Evolutionary conservation across 2,888 invertebrate genomes (phyloP), one percentile per base, ranked within the genome.

Genomic region (Linyphia triangularis): DNA sequence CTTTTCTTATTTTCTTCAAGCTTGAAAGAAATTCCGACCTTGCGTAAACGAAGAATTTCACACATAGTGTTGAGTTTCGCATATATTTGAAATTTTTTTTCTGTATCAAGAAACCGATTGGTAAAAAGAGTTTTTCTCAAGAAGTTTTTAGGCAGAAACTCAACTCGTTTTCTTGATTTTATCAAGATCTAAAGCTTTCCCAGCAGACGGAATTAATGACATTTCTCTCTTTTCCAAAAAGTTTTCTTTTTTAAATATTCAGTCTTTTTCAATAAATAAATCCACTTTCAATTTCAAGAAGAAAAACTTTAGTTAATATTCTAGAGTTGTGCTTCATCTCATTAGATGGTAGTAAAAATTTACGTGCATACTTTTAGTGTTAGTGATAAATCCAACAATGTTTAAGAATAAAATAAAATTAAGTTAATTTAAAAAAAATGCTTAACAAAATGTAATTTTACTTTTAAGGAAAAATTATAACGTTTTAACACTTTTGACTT

Each of bases 21-120:
- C 67, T 30, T 67, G 28, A 67, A 67, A 33, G 67, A 67, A 67
- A 67, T 67, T 67, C 22, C 22, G 33, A 67, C 30, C 67, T 67
- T 33, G 33, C 67, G 67, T 67, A 67, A 67, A 67, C 33, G 26
- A 30, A 67, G 30, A 67, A 67, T 67, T 30, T 67, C 33, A 67
- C 33, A 19, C n/a, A 19, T 33, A 33, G 51, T 33, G 33, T 33
- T 16, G 33, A 33, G 30, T 67, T 67, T 33, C 33, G 67, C 67
- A 67, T 67, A 67, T 33, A 67, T 67, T 67, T 67, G 33, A 7
- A 9, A 33, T 67, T 67, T 65, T 59, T 67, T 51, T 51, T 51
- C 51, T 51, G 16, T n/a, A 51, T 51, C 51, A 51, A 51, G 51
- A 51, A 51, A 16, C 51, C 51, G 51, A 51, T 51, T 51, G 51